Evolutionary conservation across 2,113 vertebrate species (phyloP).

Genomic region (Hydropotes inermis): DNA sequence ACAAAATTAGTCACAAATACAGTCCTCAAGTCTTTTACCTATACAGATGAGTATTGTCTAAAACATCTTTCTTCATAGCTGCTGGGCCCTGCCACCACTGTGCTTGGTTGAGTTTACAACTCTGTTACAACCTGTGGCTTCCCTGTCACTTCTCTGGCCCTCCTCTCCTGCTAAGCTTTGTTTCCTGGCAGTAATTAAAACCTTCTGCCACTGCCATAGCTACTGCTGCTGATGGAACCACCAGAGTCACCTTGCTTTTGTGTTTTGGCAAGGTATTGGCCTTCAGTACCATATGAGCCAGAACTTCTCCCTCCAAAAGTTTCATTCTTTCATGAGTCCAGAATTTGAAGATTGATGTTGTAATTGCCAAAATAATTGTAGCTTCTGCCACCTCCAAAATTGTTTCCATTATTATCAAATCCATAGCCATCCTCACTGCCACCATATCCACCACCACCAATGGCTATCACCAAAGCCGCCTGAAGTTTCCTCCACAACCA

Average conservation of each 20-base stretch:
- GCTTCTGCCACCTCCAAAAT: neutral
- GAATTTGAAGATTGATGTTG: neutral
- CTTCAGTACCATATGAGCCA: neutral
- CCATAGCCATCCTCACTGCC: neutral
- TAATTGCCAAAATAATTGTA: neutral
- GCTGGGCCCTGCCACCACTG: neutral
- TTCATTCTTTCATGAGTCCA: neutral
- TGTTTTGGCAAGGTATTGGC: neutral
- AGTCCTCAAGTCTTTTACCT: neutral
- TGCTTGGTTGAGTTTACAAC: slow-evolving; percentile 79
- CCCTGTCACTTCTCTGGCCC: slow-evolving; percentile 93
- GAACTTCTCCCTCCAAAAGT: neutral
- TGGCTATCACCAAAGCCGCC: neutral
- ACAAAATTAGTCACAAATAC: neutral
- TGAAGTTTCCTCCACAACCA: neutral
- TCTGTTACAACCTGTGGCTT: slow-evolving; percentile 95
- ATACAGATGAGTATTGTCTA: neutral
- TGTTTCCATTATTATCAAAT: neutral
- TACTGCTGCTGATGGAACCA: neutral
- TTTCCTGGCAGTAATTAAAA: slow-evolving; percentile 83
- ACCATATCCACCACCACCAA: neutral
- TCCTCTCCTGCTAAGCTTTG: slow-evolving; percentile 95
- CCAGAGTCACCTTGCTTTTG: neutral
- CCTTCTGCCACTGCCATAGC: neutral
- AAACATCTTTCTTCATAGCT: neutral